Base-by-base conservation (phyloP, 92 coral and sea anemone genomes). In the Zoanthus sociatus region DNA sequence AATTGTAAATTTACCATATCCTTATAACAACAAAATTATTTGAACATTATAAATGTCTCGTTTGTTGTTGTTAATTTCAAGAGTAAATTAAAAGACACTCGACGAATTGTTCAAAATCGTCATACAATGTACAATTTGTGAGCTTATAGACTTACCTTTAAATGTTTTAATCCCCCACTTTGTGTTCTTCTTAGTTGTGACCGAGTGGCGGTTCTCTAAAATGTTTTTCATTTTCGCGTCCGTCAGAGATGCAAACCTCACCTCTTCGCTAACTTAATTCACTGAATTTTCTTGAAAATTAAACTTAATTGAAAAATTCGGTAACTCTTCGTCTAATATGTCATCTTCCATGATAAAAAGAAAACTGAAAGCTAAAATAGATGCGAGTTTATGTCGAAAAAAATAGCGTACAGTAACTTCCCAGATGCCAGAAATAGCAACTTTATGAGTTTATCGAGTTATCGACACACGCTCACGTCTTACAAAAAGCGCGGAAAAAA, bases 231-330 rank as follows among this genome's bases (percentile, higher is more conserved):
- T 69, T 26, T 69, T 16, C 45, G 73, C 73, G 73, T 69, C 73
- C 73, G 13, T 69, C 73, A 69, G 73, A 69, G 73, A 20, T 69
- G 73, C 73, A 69, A 69, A 69, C 73, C 46, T 69, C 73, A 69
- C 73, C 73, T 69, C 42, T 69, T 69, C 45, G 73, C 33, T 30
- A 69, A 69, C 73, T 69, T 69, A 45, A 21, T 69, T 69, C 9
- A 64, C 71, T 64, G 73, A 6, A 20, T 69, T 20, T 69, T 69
- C 73, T 66, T 26, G 33, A 69, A 69, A 21, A 10, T 69, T 21
- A 69, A 69, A 69, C 73, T 69, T 30, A 69, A 69, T 20, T 69
- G 16, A 69, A 12, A 69, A 69, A 21, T 69, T 69, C 12, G 73
- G 42, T 21, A 69, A 32, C 37, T 69, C 73, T 69, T 21, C 73